Base-by-base conservation (phyloP, 2,888 invertebrate genomes). In the Thumatha senex region DNA sequence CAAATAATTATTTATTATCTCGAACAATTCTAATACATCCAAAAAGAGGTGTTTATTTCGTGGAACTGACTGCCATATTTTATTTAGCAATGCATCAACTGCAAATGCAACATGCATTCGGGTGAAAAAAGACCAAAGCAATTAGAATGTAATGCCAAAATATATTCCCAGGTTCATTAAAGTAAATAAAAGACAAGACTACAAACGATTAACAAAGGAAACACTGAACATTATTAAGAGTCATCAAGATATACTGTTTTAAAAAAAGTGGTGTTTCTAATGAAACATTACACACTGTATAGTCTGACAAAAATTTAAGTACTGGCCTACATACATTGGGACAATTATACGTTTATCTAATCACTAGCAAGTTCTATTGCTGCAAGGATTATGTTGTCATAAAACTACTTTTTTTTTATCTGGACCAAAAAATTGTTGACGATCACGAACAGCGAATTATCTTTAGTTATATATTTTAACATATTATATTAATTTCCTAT, bases 291-390 rank as follows among this genome's bases (percentile, higher is more conserved):
- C 49, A 38, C 59, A 49, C 41, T 48, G 54, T 55, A 63, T 47
- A 54, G 39, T 50, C 46, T 41, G 48, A 49, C 42, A 42, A 65
- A 65, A 63, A 51, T 54, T 42, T 39, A 39, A 24, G 39, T 39
- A 48, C 56, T 56, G 58, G 46, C 58, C 65, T 51, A 57, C 43
- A 67, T 67, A 56, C 46, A 60, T 58, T 54, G 48, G 41, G 24
- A 47, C 38, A 45, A 52, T 53, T 54, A 57, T 58, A 54, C 38
- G 39, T 58, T 67, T 67, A 67, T 67, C 61, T 67, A 58, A 67
- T 61, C 65, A 43, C 40, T 49, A 45, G 46, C 63, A 63, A 63
- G 61, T 67, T 67, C 58, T 40, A 31, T 48, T 36, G 62, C 47
- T 58, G 40, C 14, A 9, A 42, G 43, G 30, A 29, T 50, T 54